Evolutionary conservation across 2,113 vertebrate species (phyloP).

Genomic region (Eonycteris spelaea): DNA sequence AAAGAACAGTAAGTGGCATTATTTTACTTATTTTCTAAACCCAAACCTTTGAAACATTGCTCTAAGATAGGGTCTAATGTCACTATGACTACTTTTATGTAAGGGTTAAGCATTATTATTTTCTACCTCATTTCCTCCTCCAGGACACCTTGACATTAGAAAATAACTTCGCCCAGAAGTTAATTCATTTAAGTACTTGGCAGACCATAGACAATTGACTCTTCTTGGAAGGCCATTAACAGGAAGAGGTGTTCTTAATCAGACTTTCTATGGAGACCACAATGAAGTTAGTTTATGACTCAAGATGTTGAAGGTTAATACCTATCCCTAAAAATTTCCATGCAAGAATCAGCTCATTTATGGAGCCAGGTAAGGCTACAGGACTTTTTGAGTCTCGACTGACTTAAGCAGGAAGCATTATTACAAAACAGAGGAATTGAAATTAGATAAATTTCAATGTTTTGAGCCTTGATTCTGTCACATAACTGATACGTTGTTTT

Average conservation of each 20-base stretch:
- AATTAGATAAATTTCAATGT: not conserved
- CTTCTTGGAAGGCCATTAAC: conserved; percentile 53
- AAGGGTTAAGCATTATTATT: conserved; percentile 44
- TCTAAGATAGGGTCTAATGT: not conserved
- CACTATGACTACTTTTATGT: not conserved
- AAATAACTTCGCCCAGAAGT: conserved; percentile 60
- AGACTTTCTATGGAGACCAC: not conserved
- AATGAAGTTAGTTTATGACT: conserved; percentile 17
- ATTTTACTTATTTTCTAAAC: conserved; percentile 33
- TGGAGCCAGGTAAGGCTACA: not conserved
- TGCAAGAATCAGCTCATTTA: not conserved
- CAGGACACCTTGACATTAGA: conserved; percentile 65
- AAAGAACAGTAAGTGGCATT: not conserved
- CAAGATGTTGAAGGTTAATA: conserved; percentile 16
- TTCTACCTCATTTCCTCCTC: conserved; percentile 64
- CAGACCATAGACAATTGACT: conserved; percentile 48
- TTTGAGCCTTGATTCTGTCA: not conserved
- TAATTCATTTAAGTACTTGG: conserved; percentile 61
- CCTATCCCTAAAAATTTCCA: not conserved
- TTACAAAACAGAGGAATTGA: not conserved
- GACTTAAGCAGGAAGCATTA: not conserved
- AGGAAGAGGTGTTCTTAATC: conserved; percentile 21
- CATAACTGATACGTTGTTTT: not conserved
- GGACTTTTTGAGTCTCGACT: not conserved
- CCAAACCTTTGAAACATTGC: not conserved